A percentile compares a stretch with the other conserved stretches of the same genome.
Evolutionary conservation across 1,140 invertebrate species (phyloP).

Genomic region (Drosophila biarmipes): DNA sequence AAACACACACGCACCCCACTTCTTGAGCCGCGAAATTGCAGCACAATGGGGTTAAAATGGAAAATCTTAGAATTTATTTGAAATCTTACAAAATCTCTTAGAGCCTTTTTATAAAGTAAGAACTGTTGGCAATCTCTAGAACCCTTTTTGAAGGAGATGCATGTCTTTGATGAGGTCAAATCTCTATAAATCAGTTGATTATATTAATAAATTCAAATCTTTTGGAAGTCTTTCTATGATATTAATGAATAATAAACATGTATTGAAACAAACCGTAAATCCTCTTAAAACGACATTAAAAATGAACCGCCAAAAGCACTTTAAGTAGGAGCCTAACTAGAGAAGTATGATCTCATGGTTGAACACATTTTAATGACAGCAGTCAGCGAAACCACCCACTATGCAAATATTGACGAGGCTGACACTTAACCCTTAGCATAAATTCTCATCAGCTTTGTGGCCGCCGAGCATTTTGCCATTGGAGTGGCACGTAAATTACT

Average conservation of each 20-base stretch:
- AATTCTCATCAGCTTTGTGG: constrained; percentile 73
- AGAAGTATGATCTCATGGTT: constrained; percentile 1
- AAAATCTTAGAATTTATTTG: background rate
- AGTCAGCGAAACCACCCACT: constrained; percentile 29
- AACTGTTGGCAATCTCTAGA: background rate
- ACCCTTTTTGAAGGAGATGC: too few species aligned
- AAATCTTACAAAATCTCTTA: background rate
- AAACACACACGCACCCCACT: constrained; percentile 17
- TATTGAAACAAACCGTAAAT: too few species aligned
- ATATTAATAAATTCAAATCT: too few species aligned
- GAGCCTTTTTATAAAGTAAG: background rate
- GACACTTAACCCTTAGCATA: constrained; percentile 79
- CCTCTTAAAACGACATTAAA: background rate
- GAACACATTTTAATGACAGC: constrained; percentile 3
- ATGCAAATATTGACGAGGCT: constrained; percentile 44
- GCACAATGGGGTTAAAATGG: constrained; percentile 46
- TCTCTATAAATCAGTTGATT: too few species aligned
- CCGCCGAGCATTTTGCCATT: constrained; percentile 24
- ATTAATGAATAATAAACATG: too few species aligned
- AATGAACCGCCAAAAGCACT: background rate
- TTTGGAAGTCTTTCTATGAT: too few species aligned
- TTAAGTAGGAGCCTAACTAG: background rate
- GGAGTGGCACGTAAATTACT: constrained; percentile 74
- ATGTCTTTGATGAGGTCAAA: too few species aligned
- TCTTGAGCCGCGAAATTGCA: constrained; percentile 13